Conservation (phyloP, 1,140 invertebrate species). For the Ceratosolen fusciceps region DNA sequence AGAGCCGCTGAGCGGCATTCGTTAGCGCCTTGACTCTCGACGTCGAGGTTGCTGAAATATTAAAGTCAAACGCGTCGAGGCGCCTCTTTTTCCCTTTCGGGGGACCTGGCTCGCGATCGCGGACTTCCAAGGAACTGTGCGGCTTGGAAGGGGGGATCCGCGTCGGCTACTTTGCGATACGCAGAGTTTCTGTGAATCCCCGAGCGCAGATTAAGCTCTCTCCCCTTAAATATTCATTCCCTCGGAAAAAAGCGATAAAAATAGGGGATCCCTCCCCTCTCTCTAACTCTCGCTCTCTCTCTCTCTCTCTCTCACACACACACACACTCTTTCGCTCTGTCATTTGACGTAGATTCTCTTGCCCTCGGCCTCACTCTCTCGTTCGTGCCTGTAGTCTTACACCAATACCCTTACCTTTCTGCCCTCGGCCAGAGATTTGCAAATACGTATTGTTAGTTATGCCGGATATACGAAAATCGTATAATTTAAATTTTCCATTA, state of each 20-base stretch:
- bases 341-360: no score
- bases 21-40: slow-evolving; percentile 7
- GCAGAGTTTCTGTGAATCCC: slow-evolving; percentile 62
- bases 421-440: not conserved
- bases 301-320: not conserved
- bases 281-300: not conserved
- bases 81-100: not conserved
- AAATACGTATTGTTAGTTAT: not conserved
- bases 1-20: not conserved
- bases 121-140: not conserved
- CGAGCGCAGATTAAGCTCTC: slow-evolving; percentile 67
- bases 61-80: slow-evolving; percentile 46
- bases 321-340: no score
- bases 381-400: no score
- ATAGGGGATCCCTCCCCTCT: slow-evolving; percentile 54
- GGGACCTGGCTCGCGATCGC: slow-evolving; percentile 17
- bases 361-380: no score
- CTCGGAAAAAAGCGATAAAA: slow-evolving; percentile 67
- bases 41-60: slow-evolving; percentile 57
- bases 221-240: slow-evolving; percentile 68
- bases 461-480: not conserved
- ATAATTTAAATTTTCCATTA: not conserved
- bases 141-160: slow-evolving; percentile 33
- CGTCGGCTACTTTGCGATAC: slow-evolving; percentile 63
- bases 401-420: not conserved